A percentile compares a stretch with the other conserved stretches of the same genome.
These are phyloP conservation scores for Holothuria glaberrima DNA, from an alignment of 35 echinoderm and acorn worm species.

Conservation along the genomic window DNA sequence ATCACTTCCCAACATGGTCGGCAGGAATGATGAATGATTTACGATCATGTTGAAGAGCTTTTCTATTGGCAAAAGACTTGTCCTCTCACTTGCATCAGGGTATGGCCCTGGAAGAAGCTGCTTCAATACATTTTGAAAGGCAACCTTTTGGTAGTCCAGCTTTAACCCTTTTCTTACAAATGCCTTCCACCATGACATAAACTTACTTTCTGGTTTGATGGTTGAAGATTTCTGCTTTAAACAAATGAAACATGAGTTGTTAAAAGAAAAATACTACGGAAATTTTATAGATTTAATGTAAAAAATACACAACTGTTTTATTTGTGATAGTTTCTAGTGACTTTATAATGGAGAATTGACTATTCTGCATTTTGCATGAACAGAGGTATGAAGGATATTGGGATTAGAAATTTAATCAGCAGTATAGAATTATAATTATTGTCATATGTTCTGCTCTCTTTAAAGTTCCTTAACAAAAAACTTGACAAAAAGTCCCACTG, in stretches of 20 bases:
- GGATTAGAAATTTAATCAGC: too few species aligned
- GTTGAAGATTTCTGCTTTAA: not conserved
- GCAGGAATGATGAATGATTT: conserved; percentile 79
- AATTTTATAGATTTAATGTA: too few species aligned
- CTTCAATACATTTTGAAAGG: conserved; percentile 43
- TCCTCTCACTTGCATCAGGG: not conserved
- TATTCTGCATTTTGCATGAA: too few species aligned
- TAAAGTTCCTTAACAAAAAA: too few species aligned
- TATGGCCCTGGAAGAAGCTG: conserved; percentile 59
- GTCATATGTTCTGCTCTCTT: too few species aligned
- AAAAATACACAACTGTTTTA: too few species aligned
- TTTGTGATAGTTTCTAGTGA: too few species aligned
- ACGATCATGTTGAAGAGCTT: conserved; percentile 76
- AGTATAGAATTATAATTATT: too few species aligned
- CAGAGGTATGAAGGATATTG: too few species aligned
- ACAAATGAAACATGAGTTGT: not conserved
- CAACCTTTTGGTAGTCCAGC: conserved; percentile 48
- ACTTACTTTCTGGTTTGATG: not conserved
- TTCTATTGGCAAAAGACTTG: conserved; percentile 46
- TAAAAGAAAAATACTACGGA: too few species aligned
- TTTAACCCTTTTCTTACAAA: conserved; percentile 77
- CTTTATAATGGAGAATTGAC: too few species aligned
- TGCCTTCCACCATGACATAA: conserved; percentile 55
- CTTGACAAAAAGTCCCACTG: too few species aligned
- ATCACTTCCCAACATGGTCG: conserved; percentile 66